A percentile compares a stretch with the other conserved stretches of the same genome.
Evolutionary conservation across 2,113 vertebrate species (phyloP).

Genomic region (Otocyon megalotis): DNA sequence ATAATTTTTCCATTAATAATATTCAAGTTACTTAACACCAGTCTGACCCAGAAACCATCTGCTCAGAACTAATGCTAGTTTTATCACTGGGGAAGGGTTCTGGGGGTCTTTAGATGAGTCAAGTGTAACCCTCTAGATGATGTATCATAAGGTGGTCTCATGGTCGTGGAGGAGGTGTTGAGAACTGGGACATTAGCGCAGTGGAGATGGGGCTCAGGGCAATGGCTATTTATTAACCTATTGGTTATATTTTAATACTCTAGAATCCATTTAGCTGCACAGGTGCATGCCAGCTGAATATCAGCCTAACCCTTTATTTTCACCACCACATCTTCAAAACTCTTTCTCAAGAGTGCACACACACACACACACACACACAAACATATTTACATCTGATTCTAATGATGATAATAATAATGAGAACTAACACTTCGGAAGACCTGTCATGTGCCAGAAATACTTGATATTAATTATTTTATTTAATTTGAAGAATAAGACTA

Average conservation of each 20-base stretch:
- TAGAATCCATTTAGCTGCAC: neutral
- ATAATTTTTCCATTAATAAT: neutral
- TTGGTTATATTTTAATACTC: neutral
- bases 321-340: neutral
- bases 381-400: neutral
- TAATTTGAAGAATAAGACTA: neutral
- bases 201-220: neutral
- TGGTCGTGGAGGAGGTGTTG: neutral
- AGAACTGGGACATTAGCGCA: neutral
- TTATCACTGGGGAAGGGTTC: neutral
- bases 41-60: neutral
- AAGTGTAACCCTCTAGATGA: too few relatives aligned
- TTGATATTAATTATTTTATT: neutral
- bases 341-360: fast-evolving
- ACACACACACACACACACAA: neutral
- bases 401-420: neutral
- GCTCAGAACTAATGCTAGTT: neutral
- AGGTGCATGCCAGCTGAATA: neutral
- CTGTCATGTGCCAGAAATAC: neutral
- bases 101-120: neutral
- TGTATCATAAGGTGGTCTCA: neutral
- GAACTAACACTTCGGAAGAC: neutral
- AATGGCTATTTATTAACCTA: neutral
- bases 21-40: neutral
- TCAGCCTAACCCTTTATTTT: neutral